Evolutionary conservation across 2,113 vertebrate species (phyloP).

Genomic region (Recurvirostra avosetta): DNA sequence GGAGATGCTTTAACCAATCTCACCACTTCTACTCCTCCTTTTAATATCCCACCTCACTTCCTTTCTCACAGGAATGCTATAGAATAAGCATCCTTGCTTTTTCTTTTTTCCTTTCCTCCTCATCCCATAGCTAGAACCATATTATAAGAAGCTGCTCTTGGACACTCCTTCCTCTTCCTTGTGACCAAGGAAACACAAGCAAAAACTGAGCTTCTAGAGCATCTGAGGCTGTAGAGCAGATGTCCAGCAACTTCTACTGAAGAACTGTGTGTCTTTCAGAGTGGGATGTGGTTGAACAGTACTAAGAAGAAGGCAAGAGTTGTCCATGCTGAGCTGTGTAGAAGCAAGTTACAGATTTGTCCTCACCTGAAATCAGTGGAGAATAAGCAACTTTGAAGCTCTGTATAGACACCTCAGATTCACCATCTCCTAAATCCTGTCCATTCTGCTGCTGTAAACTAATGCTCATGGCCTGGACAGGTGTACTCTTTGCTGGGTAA

Average conservation of each 20-base stretch:
- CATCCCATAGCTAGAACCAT: not conserved
- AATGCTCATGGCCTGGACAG: not conserved
- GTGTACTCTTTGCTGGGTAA: too few relatives aligned
- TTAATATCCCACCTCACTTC: not conserved
- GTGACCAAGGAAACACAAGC: not conserved
- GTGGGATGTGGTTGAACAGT: not conserved
- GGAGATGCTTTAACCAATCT: not conserved
- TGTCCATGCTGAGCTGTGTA: not conserved
- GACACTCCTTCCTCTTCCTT: not conserved
- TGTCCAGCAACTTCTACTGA: not conserved
- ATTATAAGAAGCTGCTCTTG: not conserved
- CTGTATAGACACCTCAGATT: not conserved
- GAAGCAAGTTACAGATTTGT: not conserved
- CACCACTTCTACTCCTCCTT: not conserved
- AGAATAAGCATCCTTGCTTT: not conserved
- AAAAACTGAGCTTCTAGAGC: not conserved
- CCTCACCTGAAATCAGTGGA: not conserved
- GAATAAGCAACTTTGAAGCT: not conserved
- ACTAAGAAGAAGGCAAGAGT: not conserved
- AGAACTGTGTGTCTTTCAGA: not conserved
- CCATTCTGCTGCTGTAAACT: not conserved
- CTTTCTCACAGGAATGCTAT: not conserved
- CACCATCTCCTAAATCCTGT: not conserved
- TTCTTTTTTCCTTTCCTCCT: not conserved
- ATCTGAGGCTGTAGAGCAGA: not conserved